phyloP scores from a whole-genome alignment of 2,797 vertebrate genomes.

The Staurois parvus region DNA sequence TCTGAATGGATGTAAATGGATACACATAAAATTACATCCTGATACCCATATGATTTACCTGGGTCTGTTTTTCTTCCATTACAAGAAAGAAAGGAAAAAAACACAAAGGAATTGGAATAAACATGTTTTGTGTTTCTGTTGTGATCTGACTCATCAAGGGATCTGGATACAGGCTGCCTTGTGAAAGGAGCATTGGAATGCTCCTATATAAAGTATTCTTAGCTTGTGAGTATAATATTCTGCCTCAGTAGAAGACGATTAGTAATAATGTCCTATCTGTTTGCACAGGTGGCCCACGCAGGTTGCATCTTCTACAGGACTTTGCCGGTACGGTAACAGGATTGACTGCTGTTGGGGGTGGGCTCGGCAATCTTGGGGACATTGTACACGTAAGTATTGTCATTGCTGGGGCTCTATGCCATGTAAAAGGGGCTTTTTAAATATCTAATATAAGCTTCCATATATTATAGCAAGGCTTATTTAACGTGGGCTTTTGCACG shows the following conservation, averaged over 20 bases:
- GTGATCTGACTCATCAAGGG: no score
- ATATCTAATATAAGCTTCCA: constrained; percentile 55
- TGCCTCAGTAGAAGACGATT: background rate
- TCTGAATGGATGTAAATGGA: no score
- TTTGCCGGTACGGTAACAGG: constrained; percentile 91
- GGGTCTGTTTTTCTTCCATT: no score
- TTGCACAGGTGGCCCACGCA: constrained; percentile 92
- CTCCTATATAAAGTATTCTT: no score
- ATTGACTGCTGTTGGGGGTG: constrained; percentile 99
- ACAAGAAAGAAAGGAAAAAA: no score
- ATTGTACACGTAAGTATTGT: constrained; percentile 94
- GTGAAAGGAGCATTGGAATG: no score
- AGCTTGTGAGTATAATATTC: background rate
- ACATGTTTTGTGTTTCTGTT: no score
- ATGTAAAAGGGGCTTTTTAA: constrained; percentile 64
- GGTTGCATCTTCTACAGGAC: constrained; percentile 84
- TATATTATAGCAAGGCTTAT: constrained; percentile 33
- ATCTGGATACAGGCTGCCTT: no score
- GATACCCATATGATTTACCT: no score
- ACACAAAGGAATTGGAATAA: no score
- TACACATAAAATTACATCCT: no score
- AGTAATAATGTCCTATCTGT: constrained; percentile 22
- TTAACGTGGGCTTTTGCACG: constrained; percentile 59
- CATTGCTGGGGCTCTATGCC: constrained; percentile 68
- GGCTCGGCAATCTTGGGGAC: constrained; percentile 90